phyloP scores from a whole-genome alignment of 2,113 vertebrate genomes.

The Capreolus pygargus region DNA sequence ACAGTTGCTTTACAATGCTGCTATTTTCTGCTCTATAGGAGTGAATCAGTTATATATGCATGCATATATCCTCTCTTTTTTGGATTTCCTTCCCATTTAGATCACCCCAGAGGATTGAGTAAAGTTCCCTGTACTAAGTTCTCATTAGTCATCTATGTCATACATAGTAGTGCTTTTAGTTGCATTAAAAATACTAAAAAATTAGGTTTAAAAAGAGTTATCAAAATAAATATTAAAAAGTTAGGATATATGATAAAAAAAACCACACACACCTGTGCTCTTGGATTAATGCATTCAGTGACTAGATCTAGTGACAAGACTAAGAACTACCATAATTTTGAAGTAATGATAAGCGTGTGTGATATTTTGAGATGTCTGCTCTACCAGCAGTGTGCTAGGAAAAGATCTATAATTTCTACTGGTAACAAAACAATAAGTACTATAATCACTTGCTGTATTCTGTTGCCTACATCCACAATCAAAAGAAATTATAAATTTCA shows the following conservation, averaged over 20 bases:
- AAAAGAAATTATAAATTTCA: background rate
- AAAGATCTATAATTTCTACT: background rate
- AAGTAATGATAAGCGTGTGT: background rate
- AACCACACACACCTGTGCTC: background rate
- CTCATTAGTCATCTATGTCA: background rate
- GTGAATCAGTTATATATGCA: background rate
- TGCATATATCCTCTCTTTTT: background rate
- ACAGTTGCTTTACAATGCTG: background rate
- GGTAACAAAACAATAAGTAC: background rate
- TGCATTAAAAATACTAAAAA: background rate
- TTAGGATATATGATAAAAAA: background rate
- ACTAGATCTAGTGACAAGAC: background rate
- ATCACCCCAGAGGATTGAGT: background rate
- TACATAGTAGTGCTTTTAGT: background rate
- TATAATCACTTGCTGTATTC: background rate
- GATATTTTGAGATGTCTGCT: background rate
- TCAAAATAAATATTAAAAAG: background rate
- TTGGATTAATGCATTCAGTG: background rate
- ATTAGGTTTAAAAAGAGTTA: background rate
- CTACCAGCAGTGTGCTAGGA: background rate
- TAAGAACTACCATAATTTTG: background rate
- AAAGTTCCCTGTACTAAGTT: background rate
- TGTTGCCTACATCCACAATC: background rate
- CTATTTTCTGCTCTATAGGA: background rate
- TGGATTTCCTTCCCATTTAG: background rate